Conservation (phyloP, 2,888 invertebrate species). For the Acanthosoma haemorrhoidale region DNA sequence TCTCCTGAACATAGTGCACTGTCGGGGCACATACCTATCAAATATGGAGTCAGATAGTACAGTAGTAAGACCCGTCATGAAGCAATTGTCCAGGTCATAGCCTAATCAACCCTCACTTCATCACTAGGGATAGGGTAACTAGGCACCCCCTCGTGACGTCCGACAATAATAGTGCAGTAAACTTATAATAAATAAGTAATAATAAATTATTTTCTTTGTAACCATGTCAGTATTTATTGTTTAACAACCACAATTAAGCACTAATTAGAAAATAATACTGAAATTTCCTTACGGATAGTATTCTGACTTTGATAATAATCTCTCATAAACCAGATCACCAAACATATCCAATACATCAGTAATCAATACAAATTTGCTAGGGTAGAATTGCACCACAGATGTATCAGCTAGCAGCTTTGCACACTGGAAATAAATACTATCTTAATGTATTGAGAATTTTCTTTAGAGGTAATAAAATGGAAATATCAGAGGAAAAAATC, state of each 20-base stretch:
- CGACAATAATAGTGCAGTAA: too few species aligned
- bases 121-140: too few species aligned
- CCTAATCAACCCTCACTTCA: too few species aligned
- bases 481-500: neutral
- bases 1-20: too few species aligned
- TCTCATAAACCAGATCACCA: constrained; percentile 80
- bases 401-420: constrained; percentile 87
- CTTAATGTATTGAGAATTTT: neutral
- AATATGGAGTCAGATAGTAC: too few species aligned
- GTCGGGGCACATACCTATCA: too few species aligned
- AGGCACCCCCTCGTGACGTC: too few species aligned
- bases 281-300: constrained; percentile 48
- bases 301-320: constrained; percentile 70
- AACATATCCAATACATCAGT: constrained; percentile 95
- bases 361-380: constrained; percentile 93
- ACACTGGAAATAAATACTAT: constrained; percentile 59
- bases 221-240: too few species aligned
- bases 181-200: too few species aligned
- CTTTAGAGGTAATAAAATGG: neutral
- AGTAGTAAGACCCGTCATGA: too few species aligned
- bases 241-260: neutral
- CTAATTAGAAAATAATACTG: neutral
- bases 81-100: too few species aligned
- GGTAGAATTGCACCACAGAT: constrained; percentile 89
- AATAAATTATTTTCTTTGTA: too few species aligned